Conservation (phyloP, 2,797 vertebrate species). For the Parambassis ranga region DNA sequence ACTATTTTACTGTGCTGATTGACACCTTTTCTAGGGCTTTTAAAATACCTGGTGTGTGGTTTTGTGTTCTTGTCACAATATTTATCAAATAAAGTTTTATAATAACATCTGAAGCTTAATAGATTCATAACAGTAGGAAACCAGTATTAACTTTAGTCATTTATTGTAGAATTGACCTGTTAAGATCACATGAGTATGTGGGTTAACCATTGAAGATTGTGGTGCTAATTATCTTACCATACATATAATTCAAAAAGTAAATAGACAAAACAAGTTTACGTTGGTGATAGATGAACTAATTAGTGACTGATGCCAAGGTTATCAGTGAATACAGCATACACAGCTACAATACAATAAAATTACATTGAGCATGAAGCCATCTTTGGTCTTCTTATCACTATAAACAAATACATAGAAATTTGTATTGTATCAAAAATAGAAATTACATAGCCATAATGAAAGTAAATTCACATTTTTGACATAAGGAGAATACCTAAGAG, state of each 20-base stretch:
- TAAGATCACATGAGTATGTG: slow-evolving; percentile 71
- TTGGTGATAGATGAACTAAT: slow-evolving; percentile 72
- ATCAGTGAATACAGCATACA: slow-evolving; percentile 74
- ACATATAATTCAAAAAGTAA: slow-evolving; percentile 72
- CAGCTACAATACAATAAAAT: slow-evolving; percentile 73
- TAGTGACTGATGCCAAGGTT: slow-evolving; percentile 73
- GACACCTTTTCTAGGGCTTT: not conserved
- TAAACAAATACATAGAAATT: slow-evolving; percentile 80
- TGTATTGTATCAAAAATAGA: slow-evolving; percentile 84
- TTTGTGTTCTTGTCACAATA: not conserved
- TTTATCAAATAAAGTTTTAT: slow-evolving; percentile 42
- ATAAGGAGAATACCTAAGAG: slow-evolving; percentile 66
- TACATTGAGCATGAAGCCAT: slow-evolving; percentile 76
- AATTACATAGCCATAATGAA: slow-evolving; percentile 80
- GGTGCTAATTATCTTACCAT: slow-evolving; percentile 72
- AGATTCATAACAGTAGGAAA: not conserved
- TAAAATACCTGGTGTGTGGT: slow-evolving; percentile 1
- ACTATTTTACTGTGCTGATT: not conserved
- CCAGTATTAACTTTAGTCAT: slow-evolving; percentile 51
- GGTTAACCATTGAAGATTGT: slow-evolving; percentile 71
- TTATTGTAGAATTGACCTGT: slow-evolving; percentile 76
- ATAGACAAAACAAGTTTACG: slow-evolving; percentile 71
- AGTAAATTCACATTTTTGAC: slow-evolving; percentile 83
- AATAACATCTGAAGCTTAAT: not conserved
- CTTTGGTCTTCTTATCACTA: slow-evolving; percentile 81